Evolutionary conservation across 2,797 vertebrate genomes (phyloP), one percentile per base, ranked within the genome.

Genomic region (Phoeniculus purpureus): DNA sequence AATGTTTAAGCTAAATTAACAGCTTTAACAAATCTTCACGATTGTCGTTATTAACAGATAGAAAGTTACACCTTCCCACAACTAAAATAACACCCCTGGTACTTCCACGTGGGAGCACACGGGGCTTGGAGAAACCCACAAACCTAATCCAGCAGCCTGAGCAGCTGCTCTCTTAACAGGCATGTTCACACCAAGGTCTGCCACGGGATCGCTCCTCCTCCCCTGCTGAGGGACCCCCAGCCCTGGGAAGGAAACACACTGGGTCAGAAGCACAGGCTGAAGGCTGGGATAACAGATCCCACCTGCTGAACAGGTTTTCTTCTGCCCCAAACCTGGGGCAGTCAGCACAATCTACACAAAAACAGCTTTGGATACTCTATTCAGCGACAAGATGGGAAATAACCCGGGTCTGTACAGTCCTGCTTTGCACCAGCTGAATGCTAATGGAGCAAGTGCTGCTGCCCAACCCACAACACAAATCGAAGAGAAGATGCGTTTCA

Each of bases 1-100:
- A 96, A 90, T 78, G 83, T 91, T 95, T 94, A 94, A 92, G 81
- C 67, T 82, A 62, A 90, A 95, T 91, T 91, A 94, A 86, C 87
- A 88, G 92, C 92, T 94, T 94, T 82, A 93, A 83, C 93, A 94
- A 93, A 94, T 89, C 90, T 78, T 80, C 68, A 22, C 85, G 43
- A 60, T 65, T 74, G 91, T 74, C 66, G 84, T 70, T 86, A 93
- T 93, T 96, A 96, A 83, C 79, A 87, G 70, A 73, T 37, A 94
- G 92, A 96, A 92, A 95, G 76, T 76, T 68, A 94, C 78, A 94
- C 90, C 92, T 90, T 94, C 84, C 62, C 65, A 72, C 62, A 82
- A 60, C 59, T 50, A 75, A 61, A 95, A 40, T 45, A 93, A 75
- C 0, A 0, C 48, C 72, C 58, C 61, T 52, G 73, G n/a, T 61